Conservation (phyloP, 2,888 invertebrate species). For the Metacarcinus magister region DNA sequence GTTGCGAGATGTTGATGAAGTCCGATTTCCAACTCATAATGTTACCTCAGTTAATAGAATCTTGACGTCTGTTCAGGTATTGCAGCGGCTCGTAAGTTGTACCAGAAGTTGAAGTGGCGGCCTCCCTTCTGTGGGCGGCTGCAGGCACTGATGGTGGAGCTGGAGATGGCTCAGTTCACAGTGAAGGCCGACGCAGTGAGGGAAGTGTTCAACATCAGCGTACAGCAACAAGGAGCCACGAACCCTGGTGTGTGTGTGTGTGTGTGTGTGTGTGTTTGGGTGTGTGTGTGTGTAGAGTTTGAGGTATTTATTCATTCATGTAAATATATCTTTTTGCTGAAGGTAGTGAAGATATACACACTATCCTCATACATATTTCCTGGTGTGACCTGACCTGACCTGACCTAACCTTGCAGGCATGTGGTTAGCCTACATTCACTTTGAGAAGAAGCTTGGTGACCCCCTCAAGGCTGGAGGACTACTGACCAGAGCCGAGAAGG, state of each 20-base stretch:
- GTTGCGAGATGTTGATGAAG: too few relatives aligned
- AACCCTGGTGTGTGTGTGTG: constrained; percentile 57
- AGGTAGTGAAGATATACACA: neutral
- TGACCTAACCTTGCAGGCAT: constrained; percentile 49
- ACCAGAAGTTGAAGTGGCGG: constrained; percentile 43
- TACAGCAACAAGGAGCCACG: constrained; percentile 58
- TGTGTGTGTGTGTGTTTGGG: neutral
- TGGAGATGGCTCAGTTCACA: constrained; percentile 51
- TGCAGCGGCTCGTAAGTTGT: constrained; percentile 32
- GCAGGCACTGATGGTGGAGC: constrained; percentile 70
- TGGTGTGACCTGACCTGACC: neutral
- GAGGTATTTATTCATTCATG: neutral
- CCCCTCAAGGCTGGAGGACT: constrained; percentile 61
- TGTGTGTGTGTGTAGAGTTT: neutral
- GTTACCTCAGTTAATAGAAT: neutral
- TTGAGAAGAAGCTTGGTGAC: constrained; percentile 70
- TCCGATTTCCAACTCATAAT: too few relatives aligned
- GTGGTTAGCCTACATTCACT: constrained; percentile 75
- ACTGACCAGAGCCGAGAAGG: constrained; percentile 67
- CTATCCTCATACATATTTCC: neutral
- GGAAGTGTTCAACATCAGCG: constrained; percentile 43
- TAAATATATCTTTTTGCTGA: neutral
- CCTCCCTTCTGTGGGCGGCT: constrained; percentile 63
- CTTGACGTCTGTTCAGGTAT: constrained; percentile 47
- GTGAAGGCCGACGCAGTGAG: constrained; percentile 47